Evolutionary conservation across 2,797 vertebrate genomes (phyloP).

Genomic region (Aratinga solstitialis): DNA sequence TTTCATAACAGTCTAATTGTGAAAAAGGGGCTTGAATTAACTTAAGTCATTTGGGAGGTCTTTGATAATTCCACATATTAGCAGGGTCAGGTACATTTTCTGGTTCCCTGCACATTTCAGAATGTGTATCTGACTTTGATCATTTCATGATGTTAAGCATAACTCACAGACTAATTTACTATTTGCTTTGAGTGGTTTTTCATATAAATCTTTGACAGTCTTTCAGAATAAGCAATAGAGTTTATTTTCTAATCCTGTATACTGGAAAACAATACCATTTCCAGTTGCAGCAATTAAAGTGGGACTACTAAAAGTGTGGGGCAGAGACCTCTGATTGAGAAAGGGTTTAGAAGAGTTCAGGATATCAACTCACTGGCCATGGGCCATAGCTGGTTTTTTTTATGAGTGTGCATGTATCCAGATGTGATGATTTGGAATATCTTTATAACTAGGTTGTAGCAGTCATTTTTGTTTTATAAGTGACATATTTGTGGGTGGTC

Average conservation of each 20-base stretch:
- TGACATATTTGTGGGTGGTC: background rate
- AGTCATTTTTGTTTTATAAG: background rate
- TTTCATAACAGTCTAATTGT: slow-evolving; percentile 60
- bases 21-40: slow-evolving; percentile 66
- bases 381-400: background rate
- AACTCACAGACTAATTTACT: slow-evolving; percentile 67
- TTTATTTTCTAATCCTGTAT: background rate
- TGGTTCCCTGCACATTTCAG: slow-evolving; percentile 50
- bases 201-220: slow-evolving; percentile 8
- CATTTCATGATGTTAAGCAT: slow-evolving; percentile 51
- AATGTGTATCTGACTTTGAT: slow-evolving; percentile 64
- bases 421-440: background rate
- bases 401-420: background rate
- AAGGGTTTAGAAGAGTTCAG: background rate
- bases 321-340: background rate
- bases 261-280: slow-evolving; percentile 2
- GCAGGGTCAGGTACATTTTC: slow-evolving; percentile 44
- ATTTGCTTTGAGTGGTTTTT: slow-evolving; percentile 53
- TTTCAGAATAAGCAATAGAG: slow-evolving; percentile 18
- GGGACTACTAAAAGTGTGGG: background rate
- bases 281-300: background rate
- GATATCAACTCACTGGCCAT: background rate
- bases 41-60: slow-evolving; percentile 59
- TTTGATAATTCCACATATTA: slow-evolving; percentile 69
- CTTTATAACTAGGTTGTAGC: background rate